Evolutionary conservation across 2,888 invertebrate species (phyloP), one percentile per base, ranked within the genome.

Genomic region (Drosophila yooni): DNA sequence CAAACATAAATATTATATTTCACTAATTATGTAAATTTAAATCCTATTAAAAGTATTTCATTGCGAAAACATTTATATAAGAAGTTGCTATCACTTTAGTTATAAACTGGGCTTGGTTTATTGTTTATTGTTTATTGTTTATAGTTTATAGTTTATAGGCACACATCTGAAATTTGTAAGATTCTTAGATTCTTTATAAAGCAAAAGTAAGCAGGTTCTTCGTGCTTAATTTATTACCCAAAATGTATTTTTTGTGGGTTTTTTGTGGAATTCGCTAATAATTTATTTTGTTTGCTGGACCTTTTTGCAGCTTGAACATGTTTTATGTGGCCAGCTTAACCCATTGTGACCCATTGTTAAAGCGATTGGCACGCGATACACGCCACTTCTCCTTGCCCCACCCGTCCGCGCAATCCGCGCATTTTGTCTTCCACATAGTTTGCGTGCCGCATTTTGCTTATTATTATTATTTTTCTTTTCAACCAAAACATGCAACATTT

Each of bases 401-500:
- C 4, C 59, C 52, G 58, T 33, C 38, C 21, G 21, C 21, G 21
- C 21, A 36, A 38, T 2, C 56, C 5, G 38, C 8, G n/a, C 38
- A 27, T 38, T 29, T n/a, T 56, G 13, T 29, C 38, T 38, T 36
- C 38, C 27, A 56, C n/a, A 56, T 56, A 38, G 38, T 29, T 56
- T 56, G 56, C 69, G 54, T 38, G 31, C 46, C 58, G 66, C 51
- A 43, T 60, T 52, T 62, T 70, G 70, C 64, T 74, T 78, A 71
- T 81, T 80, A 78, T 78, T 78, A 62, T 71, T 48, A 31, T 43
- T 57, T 53, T 29, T 4, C 0, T 50, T 18, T 21, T 18, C 86
- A 74, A 61, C 71, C 72, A 70, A 85, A 75, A 74, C 88, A 84
- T 82, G 86, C 83, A 85, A 88, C 73, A 74, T 73, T 70, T 61